Base-by-base conservation (phyloP, 2,113 vertebrate species). In the Apaloderma vittatum region DNA sequence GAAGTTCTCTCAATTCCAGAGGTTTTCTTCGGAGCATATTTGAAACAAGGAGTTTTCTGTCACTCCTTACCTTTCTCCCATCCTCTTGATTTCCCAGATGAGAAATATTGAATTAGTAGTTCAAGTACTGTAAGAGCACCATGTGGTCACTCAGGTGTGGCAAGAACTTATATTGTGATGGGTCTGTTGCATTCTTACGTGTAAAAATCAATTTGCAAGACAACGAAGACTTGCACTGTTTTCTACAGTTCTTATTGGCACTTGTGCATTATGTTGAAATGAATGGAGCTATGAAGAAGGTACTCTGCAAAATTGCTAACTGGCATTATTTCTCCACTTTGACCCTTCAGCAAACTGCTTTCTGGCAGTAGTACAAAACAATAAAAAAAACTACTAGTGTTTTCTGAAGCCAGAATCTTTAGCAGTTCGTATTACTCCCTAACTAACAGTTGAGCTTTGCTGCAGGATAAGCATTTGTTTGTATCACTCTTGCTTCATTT, bases 381-480 rank as follows among this genome's bases (percentile, higher is more conserved):
- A 20, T 27, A 91, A 26, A 71, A 26, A 71, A 51, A 10, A 1
- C 0, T 24, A 58, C 18, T 92, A 37, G 75, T 81, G 93, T 91
- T n/a, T 90, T 87, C 52, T 73, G 57, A 94, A 93, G 32, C 15
- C 66, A 90, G 32, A 43, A 40, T 92, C 66, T 82, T 78, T 87
- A 81, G 30, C 57, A 75, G 51, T 68, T 88, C 63, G 40, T 45
- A 37, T 26, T 87, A 57, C 24, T 88, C 40, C 34, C 43, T 48
- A 63, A 89, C 59, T 67, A 86, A 51, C 6, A 67, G 18, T 9
- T 70, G 45, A 94, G 70, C 36, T 94, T 92, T 89, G 49, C 94
- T 82, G 67, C 61, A 86, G 68, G 85, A 49, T 66, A 88, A 86
- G 29, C 59, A 66, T 95, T 94, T 93, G 61, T 90, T 93, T 88